phyloP scores from a whole-genome alignment of 1,140 invertebrate genomes.

The Lasioglossum albipes region DNA sequence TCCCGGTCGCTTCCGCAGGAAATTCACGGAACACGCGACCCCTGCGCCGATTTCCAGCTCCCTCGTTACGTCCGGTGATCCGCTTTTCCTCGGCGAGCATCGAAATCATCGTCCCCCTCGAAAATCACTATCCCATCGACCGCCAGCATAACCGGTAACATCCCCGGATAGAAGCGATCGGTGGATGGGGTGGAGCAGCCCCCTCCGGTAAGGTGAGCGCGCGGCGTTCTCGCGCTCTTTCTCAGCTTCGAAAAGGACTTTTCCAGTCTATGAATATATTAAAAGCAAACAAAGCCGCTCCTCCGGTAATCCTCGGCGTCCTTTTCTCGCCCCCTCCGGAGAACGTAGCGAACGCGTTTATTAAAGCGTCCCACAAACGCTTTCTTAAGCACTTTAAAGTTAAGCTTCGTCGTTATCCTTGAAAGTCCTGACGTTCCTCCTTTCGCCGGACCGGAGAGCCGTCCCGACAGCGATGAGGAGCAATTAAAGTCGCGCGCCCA shows the following conservation, averaged over 20 bases:
- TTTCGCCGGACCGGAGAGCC: not conserved
- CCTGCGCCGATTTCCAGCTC: constrained; percentile 30
- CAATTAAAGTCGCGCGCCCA: constrained; percentile 56
- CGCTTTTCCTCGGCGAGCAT: not conserved
- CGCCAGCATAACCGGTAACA: not conserved
- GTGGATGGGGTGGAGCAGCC: not conserved
- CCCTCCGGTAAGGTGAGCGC: no score
- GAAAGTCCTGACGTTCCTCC: constrained; percentile 39
- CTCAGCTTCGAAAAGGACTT: constrained; percentile 61
- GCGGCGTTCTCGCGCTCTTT: constrained; percentile 11
- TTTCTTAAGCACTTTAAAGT: constrained; percentile 69
- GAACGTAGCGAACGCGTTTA: constrained; percentile 60
- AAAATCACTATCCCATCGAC: constrained; percentile 23
- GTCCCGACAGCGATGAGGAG: constrained; percentile 16
- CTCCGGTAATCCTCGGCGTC: constrained; percentile 38
- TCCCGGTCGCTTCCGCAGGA: constrained; percentile 59
- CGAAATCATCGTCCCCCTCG: constrained; percentile 6
- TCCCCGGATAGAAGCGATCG: no score
- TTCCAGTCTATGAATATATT: constrained; percentile 76
- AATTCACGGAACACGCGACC: constrained; percentile 53
- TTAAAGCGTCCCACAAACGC: constrained; percentile 58
- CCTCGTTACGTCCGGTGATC: not conserved
- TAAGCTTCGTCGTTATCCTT: constrained; percentile 60
- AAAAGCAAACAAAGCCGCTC: constrained; percentile 70
- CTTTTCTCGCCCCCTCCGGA: constrained; percentile 7